A percentile compares a stretch with the other conserved stretches of the same genome.
Evolutionary conservation across 2,113 vertebrate genomes (phyloP).

Genomic region (Tachysurus vachellii): DNA sequence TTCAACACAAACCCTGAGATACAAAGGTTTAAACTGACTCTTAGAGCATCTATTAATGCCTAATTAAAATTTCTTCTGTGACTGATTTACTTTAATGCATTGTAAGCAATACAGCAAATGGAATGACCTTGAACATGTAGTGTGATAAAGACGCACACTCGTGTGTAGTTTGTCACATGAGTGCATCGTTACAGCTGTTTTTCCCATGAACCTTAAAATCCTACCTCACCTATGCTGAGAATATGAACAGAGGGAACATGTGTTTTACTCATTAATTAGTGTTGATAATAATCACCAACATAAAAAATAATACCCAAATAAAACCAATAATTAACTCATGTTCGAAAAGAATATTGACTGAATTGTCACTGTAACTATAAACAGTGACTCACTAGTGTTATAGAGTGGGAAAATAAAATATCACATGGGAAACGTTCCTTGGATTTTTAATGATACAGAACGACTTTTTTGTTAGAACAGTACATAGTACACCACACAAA

Average conservation of each 20-base stretch:
- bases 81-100: neutral
- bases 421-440: neutral
- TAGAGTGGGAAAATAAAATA: conserved; percentile 12
- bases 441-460: conserved; percentile 1
- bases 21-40: neutral
- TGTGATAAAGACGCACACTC: neutral
- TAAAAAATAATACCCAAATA: neutral
- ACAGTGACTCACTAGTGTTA: neutral
- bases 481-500: neutral
- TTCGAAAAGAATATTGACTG: neutral
- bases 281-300: conserved; percentile 40
- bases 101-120: neutral
- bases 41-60: neutral
- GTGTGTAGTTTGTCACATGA: neutral
- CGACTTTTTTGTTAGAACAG: neutral
- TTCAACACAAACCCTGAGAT: neutral
- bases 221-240: neutral
- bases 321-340: conserved; percentile 5
- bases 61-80: neutral
- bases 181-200: neutral
- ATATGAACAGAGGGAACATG: conserved; percentile 44
- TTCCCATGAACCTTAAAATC: conserved; percentile 11
- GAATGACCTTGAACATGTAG: neutral
- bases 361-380: conserved; percentile 33
- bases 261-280: conserved; percentile 19